A percentile compares a stretch with the other conserved stretches of the same genome.
phyloP scores from a whole-genome alignment of 2,113 vertebrate species.

The Sporophila hypoxantha region DNA sequence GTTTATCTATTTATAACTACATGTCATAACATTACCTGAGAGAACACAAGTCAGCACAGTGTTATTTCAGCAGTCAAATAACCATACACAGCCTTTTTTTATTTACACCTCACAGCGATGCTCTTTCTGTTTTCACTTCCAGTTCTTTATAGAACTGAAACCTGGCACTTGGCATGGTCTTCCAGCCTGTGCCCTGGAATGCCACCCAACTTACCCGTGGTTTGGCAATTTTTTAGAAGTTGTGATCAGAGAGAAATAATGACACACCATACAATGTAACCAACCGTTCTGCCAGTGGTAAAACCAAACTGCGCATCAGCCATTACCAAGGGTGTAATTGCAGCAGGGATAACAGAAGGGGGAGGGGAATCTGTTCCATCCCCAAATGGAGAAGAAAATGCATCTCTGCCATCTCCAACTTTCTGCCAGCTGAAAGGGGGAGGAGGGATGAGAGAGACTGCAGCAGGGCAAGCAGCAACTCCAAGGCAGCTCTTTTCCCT shows the following conservation, averaged over 20 bases:
- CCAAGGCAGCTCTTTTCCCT: neutral
- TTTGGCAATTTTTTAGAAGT: neutral
- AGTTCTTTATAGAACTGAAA: neutral
- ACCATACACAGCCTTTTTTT: neutral
- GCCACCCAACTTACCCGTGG: neutral
- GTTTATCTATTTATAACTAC: conserved; percentile 42
- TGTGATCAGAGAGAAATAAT: neutral
- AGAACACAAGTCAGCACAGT: neutral
- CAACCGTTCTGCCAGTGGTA: neutral
- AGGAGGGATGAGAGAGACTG: neutral
- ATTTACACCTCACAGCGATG: neutral
- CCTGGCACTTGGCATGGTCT: neutral
- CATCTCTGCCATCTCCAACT: neutral
- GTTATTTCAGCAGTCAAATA: conserved; percentile 1
- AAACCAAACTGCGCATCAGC: neutral
- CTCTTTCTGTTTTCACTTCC: neutral
- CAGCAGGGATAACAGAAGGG: neutral
- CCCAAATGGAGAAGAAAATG: neutral
- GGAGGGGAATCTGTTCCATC: neutral
- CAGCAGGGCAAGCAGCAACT: neutral
- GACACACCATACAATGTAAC: fast-evolving
- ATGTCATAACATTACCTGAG: conserved; percentile 15
- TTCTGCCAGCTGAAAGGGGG: neutral
- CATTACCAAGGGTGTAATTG: neutral
- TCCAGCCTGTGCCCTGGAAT: neutral